These are phyloP conservation scores for Darevskia nairensis DNA, from an alignment of 2,797 vertebrate genomes.

Conservation along the genomic window DNA sequence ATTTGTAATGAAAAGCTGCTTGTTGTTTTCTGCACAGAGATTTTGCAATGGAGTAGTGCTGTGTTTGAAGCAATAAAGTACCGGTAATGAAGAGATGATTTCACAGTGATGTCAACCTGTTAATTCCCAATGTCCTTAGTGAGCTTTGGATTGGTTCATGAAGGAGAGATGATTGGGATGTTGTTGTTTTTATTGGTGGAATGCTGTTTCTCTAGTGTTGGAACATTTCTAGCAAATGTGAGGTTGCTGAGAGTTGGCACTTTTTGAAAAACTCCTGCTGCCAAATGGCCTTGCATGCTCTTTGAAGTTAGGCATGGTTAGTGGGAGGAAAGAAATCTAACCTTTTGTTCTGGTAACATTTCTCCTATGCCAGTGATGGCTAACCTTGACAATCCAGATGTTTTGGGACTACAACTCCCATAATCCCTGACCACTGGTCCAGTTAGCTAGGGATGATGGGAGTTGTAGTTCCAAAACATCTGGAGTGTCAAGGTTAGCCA, in stretches of 20 bases:
- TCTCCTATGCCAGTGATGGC: slow-evolving; percentile 45
- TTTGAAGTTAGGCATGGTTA: slow-evolving; percentile 50
- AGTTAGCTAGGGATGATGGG: no score
- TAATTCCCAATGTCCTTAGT: slow-evolving; percentile 24
- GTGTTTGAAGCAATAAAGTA: slow-evolving; percentile 32
- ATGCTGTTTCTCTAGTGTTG: slow-evolving; percentile 54
- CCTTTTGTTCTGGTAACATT: slow-evolving; percentile 72
- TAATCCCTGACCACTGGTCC: no score
- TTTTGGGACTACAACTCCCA: no score
- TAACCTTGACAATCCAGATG: no score
- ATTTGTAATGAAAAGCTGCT: neutral
- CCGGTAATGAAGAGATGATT: neutral
- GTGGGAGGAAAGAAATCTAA: slow-evolving; percentile 59
- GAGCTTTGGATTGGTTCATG: slow-evolving; percentile 57
- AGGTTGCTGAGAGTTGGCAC: neutral
- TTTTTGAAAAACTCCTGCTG: slow-evolving; percentile 60
- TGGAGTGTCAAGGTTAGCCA: no score
- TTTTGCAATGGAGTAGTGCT: slow-evolving; percentile 29
- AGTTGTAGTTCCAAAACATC: no score
- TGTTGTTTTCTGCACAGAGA: neutral
- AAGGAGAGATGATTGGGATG: slow-evolving; percentile 42
- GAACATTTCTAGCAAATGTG: slow-evolving; percentile 35
- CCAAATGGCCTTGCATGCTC: slow-evolving; percentile 53
- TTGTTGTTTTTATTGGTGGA: slow-evolving; percentile 54
- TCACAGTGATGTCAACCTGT: slow-evolving; percentile 23